Percentiles rank a stretch among this genome's conserved stretches.
Evolutionary conservation across 37 sponge, comb jelly and placozoan species (phyloP).

Genomic region (Aphrocallistes beatrix): DNA sequence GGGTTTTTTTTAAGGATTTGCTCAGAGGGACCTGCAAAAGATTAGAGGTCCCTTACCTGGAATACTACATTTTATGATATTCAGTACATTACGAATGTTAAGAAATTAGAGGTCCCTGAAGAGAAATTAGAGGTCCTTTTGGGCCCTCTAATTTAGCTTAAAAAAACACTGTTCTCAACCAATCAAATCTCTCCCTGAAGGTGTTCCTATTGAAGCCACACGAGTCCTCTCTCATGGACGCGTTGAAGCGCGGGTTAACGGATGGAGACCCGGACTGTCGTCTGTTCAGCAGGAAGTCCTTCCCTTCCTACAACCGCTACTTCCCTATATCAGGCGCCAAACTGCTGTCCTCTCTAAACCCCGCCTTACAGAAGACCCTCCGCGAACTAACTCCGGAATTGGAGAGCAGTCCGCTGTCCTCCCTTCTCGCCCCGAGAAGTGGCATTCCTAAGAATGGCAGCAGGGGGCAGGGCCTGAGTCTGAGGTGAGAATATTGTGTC

Average conservation of each 20-base stretch:
- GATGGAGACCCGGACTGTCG: background rate
- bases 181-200: too few species aligned
- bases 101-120: too few species aligned
- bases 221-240: background rate
- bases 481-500: background rate
- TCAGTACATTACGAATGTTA: too few species aligned
- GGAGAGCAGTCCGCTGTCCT: background rate
- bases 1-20: too few species aligned
- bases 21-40: too few species aligned
- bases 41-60: too few species aligned
- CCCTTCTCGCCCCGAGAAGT: background rate
- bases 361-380: background rate
- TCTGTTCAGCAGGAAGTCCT: background rate
- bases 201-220: background rate
- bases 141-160: too few species aligned
- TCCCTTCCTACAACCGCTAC: background rate
- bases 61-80: too few species aligned
- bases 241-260: background rate
- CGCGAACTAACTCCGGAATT: background rate
- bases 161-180: too few species aligned
- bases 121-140: too few species aligned
- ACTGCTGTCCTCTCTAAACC: background rate
- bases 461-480: background rate
- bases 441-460: background rate
- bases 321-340: background rate